Evolutionary conservation across 1,140 invertebrate species (phyloP), one percentile per base, ranked within the genome.

Genomic region (Achatina immaculata): DNA sequence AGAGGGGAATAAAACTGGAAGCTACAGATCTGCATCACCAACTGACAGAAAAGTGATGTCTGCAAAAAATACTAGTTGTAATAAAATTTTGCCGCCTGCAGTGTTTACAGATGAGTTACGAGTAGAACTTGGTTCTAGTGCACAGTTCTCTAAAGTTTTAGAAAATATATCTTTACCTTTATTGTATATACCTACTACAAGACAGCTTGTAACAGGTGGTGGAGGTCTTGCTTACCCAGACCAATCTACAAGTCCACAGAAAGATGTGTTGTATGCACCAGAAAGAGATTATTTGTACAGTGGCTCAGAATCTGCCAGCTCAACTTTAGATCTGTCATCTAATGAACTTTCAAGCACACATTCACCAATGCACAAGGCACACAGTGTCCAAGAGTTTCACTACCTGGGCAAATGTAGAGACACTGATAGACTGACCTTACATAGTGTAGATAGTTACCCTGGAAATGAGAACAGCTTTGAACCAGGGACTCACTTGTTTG

Each of bases 181-280:
- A 11, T 74, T 90, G 36, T 90, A 90, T 78, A 85, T 90, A 79
- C 89, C 89, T 38, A 88, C 83, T n/a, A 90, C 89, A 42, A 85
- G 84, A 74, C 88, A 89, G 74, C 82, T 90, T 42, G 85, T 87
- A 19, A 81, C 43, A 71, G 45, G 62, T 74, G 28, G 40, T 45
- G 42, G 19, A 19, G 68, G 76, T 43, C 34, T 28, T 42, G 16
- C 34, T 66, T 58, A 66, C n/a, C 24, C 19, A 24, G 28, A 38
- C 31, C 80, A 51, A 38, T 38, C 43, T 36, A 51, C 65, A 48
- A 45, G 51, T 38, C 65, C 48, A 82, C 11, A 19, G 43, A 62
- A 48, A 24, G 69, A 80, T 65, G 43, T 62, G 45, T 55, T 76
- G 28, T 77, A 45, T 21, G 7, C 38, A 24, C 68, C 45, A 28